A percentile compares a stretch with the other conserved stretches of the same genome.
phyloP scores from a whole-genome alignment of 2,888 invertebrate genomes.

The Neria commutata region DNA sequence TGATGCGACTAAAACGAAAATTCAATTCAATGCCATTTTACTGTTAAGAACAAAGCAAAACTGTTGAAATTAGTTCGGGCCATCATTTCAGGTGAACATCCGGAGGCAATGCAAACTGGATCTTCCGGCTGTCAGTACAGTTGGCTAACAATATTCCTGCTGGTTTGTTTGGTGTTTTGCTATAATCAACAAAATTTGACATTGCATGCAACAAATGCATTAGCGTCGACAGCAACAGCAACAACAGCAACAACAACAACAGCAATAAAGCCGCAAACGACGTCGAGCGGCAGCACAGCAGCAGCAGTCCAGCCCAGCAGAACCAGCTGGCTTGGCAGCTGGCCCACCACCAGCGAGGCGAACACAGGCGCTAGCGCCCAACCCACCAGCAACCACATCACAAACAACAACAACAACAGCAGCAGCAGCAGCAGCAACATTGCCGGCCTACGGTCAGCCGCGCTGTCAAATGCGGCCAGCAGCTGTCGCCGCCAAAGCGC shows the following conservation, averaged over 20 bases:
- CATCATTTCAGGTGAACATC: slow-evolving; percentile 64
- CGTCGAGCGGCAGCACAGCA: background rate
- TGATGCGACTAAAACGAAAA: background rate
- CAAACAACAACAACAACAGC: slow-evolving; percentile 10
- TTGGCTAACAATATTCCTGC: slow-evolving; percentile 58
- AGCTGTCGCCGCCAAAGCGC: slow-evolving; percentile 8
- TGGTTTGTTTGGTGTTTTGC: slow-evolving; percentile 50
- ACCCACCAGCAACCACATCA: slow-evolving; percentile 14
- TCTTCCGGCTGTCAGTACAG: slow-evolving; percentile 62
- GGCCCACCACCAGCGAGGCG: slow-evolving; percentile 6
- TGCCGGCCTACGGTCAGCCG: background rate
- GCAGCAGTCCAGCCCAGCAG: background rate
- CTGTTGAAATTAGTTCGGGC: slow-evolving; percentile 63
- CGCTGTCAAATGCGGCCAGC: slow-evolving; percentile 27
- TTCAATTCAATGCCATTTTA: slow-evolving; percentile 6
- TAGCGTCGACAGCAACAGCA: slow-evolving; percentile 5
- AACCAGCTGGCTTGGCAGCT: background rate
- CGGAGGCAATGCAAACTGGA: slow-evolving; percentile 63
- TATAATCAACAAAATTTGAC: slow-evolving; percentile 47
- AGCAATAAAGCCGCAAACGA: slow-evolving; percentile 7
- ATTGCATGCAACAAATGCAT: slow-evolving; percentile 21
- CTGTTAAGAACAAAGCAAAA: slow-evolving; percentile 54
- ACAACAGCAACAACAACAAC: slow-evolving; percentile 9
- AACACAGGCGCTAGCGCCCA: background rate
- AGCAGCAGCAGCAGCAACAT: slow-evolving; percentile 1